A percentile compares a stretch with the other conserved stretches of the same genome.
Conservation (phyloP, 2,797 vertebrate species). For the Coluber constrictor region DNA sequence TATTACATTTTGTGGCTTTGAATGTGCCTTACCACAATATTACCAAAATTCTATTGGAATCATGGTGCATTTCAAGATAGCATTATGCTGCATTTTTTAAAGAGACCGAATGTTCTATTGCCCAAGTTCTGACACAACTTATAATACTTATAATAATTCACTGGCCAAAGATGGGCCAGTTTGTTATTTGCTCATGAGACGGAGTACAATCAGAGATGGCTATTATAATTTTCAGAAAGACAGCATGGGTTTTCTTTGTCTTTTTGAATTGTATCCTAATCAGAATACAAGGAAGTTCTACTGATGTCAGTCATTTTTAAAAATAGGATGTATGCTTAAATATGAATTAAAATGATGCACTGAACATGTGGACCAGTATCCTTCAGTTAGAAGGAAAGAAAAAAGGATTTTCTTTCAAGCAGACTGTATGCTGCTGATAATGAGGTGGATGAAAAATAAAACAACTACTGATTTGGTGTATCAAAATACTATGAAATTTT, state of each 20-base stretch:
- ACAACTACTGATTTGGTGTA: neutral
- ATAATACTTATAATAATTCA: neutral
- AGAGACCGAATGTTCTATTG: neutral
- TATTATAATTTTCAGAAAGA: neutral
- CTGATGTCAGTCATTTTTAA: neutral
- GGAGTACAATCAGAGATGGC: neutral
- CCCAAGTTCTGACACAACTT: accelerated
- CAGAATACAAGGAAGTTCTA: neutral
- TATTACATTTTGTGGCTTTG: accelerated
- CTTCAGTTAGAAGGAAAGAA: neutral
- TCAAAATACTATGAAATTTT: neutral
- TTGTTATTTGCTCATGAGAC: neutral
- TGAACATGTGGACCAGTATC: neutral
- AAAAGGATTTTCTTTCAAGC: neutral
- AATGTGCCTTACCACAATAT: neutral
- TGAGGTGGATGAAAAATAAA: accelerated
- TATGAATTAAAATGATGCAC: neutral
- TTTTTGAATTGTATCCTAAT: neutral
- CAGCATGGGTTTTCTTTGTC: neutral
- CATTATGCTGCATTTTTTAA: neutral
- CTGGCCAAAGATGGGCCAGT: neutral
- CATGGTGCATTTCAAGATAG: neutral
- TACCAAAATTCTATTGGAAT: neutral
- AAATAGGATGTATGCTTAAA: neutral
- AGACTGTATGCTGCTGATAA: accelerated